Evolutionary conservation across 1,140 invertebrate genomes (phyloP), one percentile per base, ranked within the genome.

Genomic region (Whitmania pigra): DNA sequence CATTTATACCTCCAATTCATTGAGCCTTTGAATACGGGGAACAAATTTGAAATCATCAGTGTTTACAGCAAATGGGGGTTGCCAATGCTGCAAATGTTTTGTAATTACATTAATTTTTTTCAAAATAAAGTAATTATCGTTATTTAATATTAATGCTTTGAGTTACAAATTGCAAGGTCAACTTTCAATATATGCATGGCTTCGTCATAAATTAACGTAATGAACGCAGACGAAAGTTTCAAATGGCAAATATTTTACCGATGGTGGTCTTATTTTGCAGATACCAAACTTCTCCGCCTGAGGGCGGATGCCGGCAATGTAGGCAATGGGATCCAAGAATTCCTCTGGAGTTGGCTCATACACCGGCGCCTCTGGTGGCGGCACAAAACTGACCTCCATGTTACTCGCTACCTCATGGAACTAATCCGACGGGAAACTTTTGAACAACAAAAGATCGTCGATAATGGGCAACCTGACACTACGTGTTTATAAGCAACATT

Each of bases 41-140:
- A 90, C 92, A 84, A 99, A 99, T 79, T 89, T 89, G 79, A 97
- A 90, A 78, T 91, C 91, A 79, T 97, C 93, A 29, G 96, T 92
- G 84, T 98, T 92, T 29, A 98, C 93, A 25, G 92, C 92, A 86
- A 98, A 99, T 54, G 95, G 94, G 70, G 94, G 94, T 79, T 94
- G 92, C 94, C 94, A 98, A 78, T 93, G 90, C 91, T 94, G 84
- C 9, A 49, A 49, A 49, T 11, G 15, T 11, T 49, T 49, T 49
- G 11, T 15, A 7, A 1, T 49, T 11, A 49, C 13, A 36, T 36
- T 36, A 36, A n/a, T n/a, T n/a, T 36, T 36, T 36, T 36, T 36
- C 31, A n/a, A 57, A 20, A 57, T 57, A 57, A 57, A n/a, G 54
- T 9, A 2, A 57, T 63, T 63, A 63, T 18, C 9, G 57, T 63